A percentile compares a stretch with the other conserved stretches of the same genome.
Evolutionary conservation across 1,140 invertebrate genomes (phyloP).

Genomic region (Penaeus vannamei): DNA sequence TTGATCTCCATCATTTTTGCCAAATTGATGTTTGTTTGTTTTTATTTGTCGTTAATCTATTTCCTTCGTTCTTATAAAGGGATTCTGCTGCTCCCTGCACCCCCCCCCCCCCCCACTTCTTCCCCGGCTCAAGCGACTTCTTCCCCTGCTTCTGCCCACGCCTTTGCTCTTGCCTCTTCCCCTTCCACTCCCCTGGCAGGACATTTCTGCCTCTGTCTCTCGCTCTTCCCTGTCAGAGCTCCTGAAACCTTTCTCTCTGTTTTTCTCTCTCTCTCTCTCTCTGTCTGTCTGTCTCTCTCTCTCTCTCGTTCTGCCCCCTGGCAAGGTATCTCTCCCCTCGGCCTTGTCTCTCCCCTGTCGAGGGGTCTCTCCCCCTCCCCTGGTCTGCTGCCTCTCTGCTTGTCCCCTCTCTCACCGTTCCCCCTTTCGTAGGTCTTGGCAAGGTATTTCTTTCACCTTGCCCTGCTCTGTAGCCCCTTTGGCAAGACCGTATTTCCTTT

Average conservation of each 20-base stretch:
- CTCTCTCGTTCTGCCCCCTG: slow-evolving; percentile 3
- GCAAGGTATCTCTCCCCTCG: neutral
- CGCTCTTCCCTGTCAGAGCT: neutral
- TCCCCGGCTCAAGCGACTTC: too few relatives aligned
- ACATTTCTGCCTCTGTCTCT: neutral
- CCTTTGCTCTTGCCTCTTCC: neutral
- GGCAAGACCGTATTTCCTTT: too few relatives aligned
- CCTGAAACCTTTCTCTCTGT: neutral
- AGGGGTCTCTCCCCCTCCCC: neutral
- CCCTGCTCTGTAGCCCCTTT: too few relatives aligned
- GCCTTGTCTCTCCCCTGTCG: neutral
- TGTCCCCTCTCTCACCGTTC: neutral
- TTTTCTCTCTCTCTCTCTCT: neutral
- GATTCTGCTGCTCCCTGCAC: too few relatives aligned
- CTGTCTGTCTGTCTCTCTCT: neutral
- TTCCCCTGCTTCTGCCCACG: too few relatives aligned
- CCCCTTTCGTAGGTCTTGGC: neutral
- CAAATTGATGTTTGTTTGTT: too few relatives aligned
- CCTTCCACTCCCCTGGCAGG: slow-evolving; percentile 19
- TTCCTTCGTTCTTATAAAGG: too few relatives aligned
- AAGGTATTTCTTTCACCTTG: too few relatives aligned
- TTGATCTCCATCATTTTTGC: too few relatives aligned
- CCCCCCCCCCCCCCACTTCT: too few relatives aligned
- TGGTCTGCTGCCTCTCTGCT: neutral
- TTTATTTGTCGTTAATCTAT: too few relatives aligned